These are phyloP conservation scores for Eumaeus atala DNA, from an alignment of 1,140 invertebrate species.

Conservation along the genomic window DNA sequence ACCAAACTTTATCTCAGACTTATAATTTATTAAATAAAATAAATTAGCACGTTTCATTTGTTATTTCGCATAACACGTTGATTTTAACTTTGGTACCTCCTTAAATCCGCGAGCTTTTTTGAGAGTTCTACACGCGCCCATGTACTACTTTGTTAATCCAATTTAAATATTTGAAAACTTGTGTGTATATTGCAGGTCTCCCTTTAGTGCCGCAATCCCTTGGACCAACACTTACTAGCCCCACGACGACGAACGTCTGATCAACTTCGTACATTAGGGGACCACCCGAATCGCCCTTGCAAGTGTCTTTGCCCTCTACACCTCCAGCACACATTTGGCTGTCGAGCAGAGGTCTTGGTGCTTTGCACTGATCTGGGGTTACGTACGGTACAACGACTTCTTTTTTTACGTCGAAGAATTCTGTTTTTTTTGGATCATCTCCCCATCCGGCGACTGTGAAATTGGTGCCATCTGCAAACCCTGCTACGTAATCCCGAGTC, in stretches of 20 bases:
- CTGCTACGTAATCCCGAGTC: constrained; percentile 20
- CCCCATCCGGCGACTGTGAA: constrained; percentile 43
- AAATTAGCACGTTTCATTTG: constrained; percentile 6
- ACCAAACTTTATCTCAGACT: constrained; percentile 3
- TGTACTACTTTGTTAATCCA: constrained; percentile 59
- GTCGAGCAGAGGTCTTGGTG: constrained; percentile 9
- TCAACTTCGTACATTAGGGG: constrained; percentile 69
- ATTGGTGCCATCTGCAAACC: constrained; percentile 20
- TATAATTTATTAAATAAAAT: constrained; percentile 8
- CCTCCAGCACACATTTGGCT: constrained; percentile 73
- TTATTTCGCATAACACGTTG: background rate
- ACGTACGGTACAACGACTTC: constrained; percentile 26
- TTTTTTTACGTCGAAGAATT: constrained; percentile 42
- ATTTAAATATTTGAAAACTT: constrained; percentile 66
- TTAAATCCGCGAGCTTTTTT: no score
- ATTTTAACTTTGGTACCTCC: no score
- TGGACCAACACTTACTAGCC: constrained; percentile 76
- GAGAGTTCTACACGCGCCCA: no score
- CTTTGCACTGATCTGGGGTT: constrained; percentile 14
- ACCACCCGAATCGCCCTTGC: constrained; percentile 77
- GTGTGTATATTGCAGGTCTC: constrained; percentile 75
- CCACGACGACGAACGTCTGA: constrained; percentile 35
- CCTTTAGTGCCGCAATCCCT: constrained; percentile 64
- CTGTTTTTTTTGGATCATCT: constrained; percentile 31
- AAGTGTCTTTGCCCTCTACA: constrained; percentile 63